Base-by-base conservation (phyloP, 2,113 vertebrate genomes). In the Phyllostomus discolor region DNA sequence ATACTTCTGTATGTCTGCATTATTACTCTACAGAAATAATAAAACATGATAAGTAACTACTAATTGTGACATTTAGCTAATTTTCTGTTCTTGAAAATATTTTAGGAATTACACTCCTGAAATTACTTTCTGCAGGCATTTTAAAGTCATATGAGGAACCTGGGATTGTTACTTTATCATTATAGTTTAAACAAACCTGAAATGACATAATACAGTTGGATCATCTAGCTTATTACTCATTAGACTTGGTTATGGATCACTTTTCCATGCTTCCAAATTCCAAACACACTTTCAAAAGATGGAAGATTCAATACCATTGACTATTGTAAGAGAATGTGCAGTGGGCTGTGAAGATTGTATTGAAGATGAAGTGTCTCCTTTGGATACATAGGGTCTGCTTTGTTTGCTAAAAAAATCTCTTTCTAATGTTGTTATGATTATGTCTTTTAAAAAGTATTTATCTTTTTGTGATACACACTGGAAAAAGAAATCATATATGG, bases 201-300 rank as follows among this genome's bases (percentile, higher is more conserved):
- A 50, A 41, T 89, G 19, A 12, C 22, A 46, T 52, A 85, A 82
- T 82, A 64, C 16, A 75, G 28, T 35, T 78, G 72, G 38, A n/a
- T 76, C 33, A 52, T 66, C 28, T 31, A 57, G 8, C 20, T 86
- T 91, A 52, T 43, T 91, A 46, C 72, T 87, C 24, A 20, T 94
- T 81, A 87, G 16, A 64, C 28, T 57, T 88, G 22, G 33, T 88
- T 59, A 78, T 75, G 33, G 41, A 41, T 86, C 46, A 78, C n/a
- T 48, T 82, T 92, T 91, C 33, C 22, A n/a, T 91, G 26, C n/a
- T 81, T 89, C 48, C 17, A 46, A 79, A 78, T 87, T 97, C 41
- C 54, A 93, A 86, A 38, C 62, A 76, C 5, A 76, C 1, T 8
- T 20, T 90, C 28, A 57, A 28, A 89, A 50, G 69, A 43, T 3